phyloP scores from a whole-genome alignment of 2,113 vertebrate genomes.

The Ahaetulla prasina region DNA sequence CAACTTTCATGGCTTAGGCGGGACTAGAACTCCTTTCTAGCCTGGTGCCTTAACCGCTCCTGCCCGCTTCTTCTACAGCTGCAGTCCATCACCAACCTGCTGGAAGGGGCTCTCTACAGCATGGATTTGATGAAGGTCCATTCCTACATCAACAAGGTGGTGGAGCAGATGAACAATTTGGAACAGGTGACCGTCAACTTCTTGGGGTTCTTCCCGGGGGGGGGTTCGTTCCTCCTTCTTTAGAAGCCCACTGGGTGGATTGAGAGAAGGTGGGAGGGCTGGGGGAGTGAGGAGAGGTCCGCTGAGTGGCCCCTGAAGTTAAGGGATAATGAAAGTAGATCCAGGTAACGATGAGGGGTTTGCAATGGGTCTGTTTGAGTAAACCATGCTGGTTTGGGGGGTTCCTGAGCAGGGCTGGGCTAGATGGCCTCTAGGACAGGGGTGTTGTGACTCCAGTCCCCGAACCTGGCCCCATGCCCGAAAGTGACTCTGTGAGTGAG shows the following conservation, averaged over 20 bases:
- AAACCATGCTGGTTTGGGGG: not conserved
- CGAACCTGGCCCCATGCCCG: too few relatives aligned
- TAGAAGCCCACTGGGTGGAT: not conserved
- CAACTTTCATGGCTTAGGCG: too few relatives aligned
- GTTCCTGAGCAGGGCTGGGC: not conserved
- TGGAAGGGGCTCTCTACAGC: constrained; percentile 92
- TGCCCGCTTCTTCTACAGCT: constrained; percentile 69
- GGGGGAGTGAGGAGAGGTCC: not conserved
- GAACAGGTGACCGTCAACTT: constrained; percentile 82
- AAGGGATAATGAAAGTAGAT: too few relatives aligned
- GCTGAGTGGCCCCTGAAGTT: not conserved
- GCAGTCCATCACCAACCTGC: constrained; percentile 92
- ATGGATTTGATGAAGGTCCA: constrained; percentile 97
- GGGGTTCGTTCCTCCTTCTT: not conserved
- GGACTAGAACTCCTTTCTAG: too few relatives aligned
- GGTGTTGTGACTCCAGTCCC: too few relatives aligned
- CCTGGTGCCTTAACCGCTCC: not conserved
- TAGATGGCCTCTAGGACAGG: not conserved
- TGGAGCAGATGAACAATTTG: constrained; percentile 89
- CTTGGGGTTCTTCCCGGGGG: not conserved
- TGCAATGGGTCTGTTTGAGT: not conserved
- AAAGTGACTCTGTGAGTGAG: too few relatives aligned
- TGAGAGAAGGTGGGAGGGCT: not conserved
- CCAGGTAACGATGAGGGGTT: not conserved
- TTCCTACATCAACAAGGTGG: constrained; percentile 89